A percentile compares a stretch with the other conserved stretches of the same genome.
phyloP scores from a whole-genome alignment of 2,797 vertebrate species.

The Mormyrus proboscirostris region DNA sequence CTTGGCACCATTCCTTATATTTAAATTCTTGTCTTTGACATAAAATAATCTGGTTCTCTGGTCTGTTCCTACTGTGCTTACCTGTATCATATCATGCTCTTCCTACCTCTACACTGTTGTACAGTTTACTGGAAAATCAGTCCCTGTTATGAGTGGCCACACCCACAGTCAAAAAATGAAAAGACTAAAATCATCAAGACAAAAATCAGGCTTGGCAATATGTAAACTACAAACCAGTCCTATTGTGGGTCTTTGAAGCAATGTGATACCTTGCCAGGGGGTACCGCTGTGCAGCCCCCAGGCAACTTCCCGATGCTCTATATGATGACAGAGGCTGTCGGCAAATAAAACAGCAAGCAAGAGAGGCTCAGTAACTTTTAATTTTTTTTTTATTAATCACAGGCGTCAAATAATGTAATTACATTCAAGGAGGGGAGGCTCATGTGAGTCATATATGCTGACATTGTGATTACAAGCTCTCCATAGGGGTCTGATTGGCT shows the following conservation, averaged over 20 bases:
- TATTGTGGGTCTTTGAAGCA: neutral
- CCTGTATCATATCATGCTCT: neutral
- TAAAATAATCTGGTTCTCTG: neutral
- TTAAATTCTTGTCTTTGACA: neutral
- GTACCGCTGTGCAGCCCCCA: conserved; percentile 14
- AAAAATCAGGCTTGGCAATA: neutral
- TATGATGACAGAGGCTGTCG: conserved; percentile 31
- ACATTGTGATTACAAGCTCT: neutral
- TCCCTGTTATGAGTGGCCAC: neutral
- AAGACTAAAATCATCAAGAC: neutral
- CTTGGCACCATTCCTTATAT: neutral
- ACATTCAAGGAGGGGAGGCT: conserved; percentile 16
- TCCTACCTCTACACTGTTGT: neutral
- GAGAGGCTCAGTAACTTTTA: neutral
- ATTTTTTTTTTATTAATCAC: conserved; percentile 35
- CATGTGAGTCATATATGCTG: neutral
- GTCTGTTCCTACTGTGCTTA: neutral
- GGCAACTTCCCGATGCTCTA: conserved; percentile 33
- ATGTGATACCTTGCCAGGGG: neutral
- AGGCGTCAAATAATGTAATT: conserved; percentile 25
- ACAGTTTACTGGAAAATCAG: neutral
- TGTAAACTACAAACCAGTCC: neutral
- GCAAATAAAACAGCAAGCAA: conserved; percentile 29
- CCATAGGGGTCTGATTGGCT: conserved; percentile 28
- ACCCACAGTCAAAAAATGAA: neutral